Percentiles rank a stretch among this genome's conserved stretches.
Evolutionary conservation across 2,888 invertebrate species (phyloP).

Genomic region (Conistra vaccinii): DNA sequence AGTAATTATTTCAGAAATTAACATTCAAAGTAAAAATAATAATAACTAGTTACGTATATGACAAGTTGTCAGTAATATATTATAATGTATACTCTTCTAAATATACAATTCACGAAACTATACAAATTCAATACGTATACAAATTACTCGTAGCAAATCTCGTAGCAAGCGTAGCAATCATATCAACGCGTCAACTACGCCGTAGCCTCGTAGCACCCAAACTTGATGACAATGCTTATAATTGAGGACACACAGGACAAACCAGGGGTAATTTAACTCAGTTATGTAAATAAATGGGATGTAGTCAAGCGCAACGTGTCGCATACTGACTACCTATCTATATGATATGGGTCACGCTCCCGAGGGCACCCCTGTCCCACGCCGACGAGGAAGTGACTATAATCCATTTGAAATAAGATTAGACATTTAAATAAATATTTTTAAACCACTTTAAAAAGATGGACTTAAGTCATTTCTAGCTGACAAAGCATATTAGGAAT

Average conservation of each 20-base stretch:
- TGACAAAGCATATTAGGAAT: too few species aligned
- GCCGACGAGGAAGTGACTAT: too few species aligned
- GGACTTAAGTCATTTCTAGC: too few species aligned
- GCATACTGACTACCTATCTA: too few species aligned
- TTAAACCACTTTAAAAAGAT: too few species aligned
- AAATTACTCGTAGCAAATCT: constrained; percentile 11
- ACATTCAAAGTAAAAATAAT: neutral
- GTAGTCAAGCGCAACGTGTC: neutral
- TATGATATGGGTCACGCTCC: neutral
- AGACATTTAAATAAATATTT: too few species aligned
- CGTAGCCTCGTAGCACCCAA: constrained; percentile 18
- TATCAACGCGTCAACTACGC: neutral
- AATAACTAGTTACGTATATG: neutral
- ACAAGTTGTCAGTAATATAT: neutral
- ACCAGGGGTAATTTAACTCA: constrained; percentile 6
- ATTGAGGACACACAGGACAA: neutral
- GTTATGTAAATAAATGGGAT: constrained; percentile 26
- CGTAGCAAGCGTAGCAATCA: constrained; percentile 20
- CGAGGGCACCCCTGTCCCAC: too few species aligned
- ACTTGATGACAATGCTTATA: constrained; percentile 3
- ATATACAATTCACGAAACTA: neutral
- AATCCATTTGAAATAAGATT: too few species aligned
- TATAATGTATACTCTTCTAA: neutral
- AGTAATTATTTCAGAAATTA: neutral
- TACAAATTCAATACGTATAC: neutral